phyloP scores from a whole-genome alignment of 2,113 vertebrate species.

The Galemys pyrenaicus region DNA sequence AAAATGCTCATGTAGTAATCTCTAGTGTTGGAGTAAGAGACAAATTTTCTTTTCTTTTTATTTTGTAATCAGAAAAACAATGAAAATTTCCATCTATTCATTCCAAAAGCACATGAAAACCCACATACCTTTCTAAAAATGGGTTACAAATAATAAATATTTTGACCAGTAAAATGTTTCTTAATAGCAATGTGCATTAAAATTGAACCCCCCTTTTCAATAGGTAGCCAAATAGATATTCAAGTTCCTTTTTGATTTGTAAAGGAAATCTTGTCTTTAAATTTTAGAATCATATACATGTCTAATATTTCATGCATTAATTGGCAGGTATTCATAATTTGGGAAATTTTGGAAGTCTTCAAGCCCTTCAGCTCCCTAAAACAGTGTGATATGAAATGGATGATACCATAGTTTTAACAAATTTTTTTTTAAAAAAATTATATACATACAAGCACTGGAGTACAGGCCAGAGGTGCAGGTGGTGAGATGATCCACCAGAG shows the following conservation, averaged over 20 bases:
- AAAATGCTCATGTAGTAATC: background rate
- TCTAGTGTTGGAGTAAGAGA: background rate
- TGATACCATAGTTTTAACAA: no score
- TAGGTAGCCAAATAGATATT: background rate
- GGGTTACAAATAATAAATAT: background rate
- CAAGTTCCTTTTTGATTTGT: background rate
- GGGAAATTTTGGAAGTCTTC: no score
- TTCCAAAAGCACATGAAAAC: slow-evolving; percentile 11
- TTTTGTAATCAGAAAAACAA: background rate
- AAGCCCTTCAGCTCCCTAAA: background rate
- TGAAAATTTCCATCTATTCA: background rate
- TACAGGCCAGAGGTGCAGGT: no score
- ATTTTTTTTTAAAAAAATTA: no score
- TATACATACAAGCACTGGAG: no score
- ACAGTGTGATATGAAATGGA: background rate
- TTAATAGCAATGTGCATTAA: background rate
- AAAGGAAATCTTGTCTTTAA: background rate
- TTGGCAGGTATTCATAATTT: background rate
- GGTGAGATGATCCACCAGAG: no score
- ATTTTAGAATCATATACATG: background rate
- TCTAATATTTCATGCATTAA: background rate
- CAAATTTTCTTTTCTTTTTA: background rate
- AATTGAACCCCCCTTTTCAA: background rate
- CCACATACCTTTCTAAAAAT: background rate
- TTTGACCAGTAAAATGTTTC: background rate